Conservation (phyloP, 2,888 invertebrate genomes). For the Branchellion lobata region DNA sequence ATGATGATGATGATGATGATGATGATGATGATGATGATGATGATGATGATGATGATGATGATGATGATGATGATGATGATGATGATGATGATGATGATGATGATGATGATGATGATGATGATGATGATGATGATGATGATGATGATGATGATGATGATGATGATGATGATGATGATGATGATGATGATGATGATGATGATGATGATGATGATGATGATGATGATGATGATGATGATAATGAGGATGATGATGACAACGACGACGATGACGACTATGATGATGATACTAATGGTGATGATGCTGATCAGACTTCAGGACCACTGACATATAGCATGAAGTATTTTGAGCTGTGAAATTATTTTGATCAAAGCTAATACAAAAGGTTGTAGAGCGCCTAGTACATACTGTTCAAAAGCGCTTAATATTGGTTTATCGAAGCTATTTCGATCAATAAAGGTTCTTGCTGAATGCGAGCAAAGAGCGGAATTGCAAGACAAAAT, state of each 20-base stretch:
- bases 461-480: too few relatives aligned
- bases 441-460: too few relatives aligned
- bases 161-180: constrained; percentile 42
- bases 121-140: constrained; percentile 44
- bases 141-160: constrained; percentile 39
- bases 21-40: constrained; percentile 42
- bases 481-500: too few relatives aligned
- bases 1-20: constrained; percentile 38
- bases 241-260: too few relatives aligned
- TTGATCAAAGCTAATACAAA: too few relatives aligned
- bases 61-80: constrained; percentile 40
- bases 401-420: too few relatives aligned
- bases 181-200: constrained; percentile 27
- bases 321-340: too few relatives aligned
- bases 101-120: constrained; percentile 42
- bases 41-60: constrained; percentile 34
- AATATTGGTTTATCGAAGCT: too few relatives aligned
- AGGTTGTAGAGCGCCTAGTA: too few relatives aligned
- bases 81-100: constrained; percentile 42
- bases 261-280: too few relatives aligned
- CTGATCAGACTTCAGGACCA: too few relatives aligned
- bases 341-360: too few relatives aligned
- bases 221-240: constrained; percentile 50
- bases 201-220: constrained; percentile 49
- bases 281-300: background rate